Conservation (phyloP, 2,888 invertebrate genomes). For the Iselma pallidipennis region DNA sequence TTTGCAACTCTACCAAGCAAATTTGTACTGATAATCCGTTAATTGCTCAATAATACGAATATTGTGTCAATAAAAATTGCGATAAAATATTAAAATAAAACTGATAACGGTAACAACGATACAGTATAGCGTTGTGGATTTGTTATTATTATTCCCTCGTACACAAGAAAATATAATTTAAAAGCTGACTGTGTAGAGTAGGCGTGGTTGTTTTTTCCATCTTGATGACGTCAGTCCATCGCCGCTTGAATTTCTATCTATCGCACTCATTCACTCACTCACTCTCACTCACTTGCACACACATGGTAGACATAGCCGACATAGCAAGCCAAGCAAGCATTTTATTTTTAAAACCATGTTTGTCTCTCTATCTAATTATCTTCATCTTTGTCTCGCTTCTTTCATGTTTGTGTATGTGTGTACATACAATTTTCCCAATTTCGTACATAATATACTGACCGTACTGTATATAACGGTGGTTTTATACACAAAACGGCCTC, state of each 20-base stretch:
- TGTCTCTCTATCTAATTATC: not conserved
- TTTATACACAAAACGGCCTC: not conserved
- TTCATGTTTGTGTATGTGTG: too few relatives aligned
- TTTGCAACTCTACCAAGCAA: not conserved
- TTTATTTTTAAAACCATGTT: not conserved
- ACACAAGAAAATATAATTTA: not conserved
- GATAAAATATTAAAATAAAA: too few relatives aligned
- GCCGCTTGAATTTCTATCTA: not conserved
- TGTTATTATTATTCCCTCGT: not conserved
- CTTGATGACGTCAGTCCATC: not conserved
- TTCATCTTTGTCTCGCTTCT: not conserved
- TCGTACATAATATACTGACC: not conserved
- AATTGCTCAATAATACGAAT: too few relatives aligned
- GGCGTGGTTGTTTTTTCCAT: not conserved
- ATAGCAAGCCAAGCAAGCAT: not conserved
- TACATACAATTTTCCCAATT: not conserved
- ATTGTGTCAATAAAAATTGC: not conserved
- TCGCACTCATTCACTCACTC: too few relatives aligned
- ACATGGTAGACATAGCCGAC: too few relatives aligned
- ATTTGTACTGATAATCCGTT: not conserved
- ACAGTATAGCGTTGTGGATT: not conserved
- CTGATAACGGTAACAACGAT: not conserved
- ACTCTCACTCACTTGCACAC: too few relatives aligned
- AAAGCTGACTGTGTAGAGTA: not conserved
- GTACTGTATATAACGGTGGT: not conserved